A percentile compares a stretch with the other conserved stretches of the same genome.
These are phyloP conservation scores for Fistularia tabacaria DNA, from an alignment of 2,797 vertebrate species.

Conservation along the genomic window DNA sequence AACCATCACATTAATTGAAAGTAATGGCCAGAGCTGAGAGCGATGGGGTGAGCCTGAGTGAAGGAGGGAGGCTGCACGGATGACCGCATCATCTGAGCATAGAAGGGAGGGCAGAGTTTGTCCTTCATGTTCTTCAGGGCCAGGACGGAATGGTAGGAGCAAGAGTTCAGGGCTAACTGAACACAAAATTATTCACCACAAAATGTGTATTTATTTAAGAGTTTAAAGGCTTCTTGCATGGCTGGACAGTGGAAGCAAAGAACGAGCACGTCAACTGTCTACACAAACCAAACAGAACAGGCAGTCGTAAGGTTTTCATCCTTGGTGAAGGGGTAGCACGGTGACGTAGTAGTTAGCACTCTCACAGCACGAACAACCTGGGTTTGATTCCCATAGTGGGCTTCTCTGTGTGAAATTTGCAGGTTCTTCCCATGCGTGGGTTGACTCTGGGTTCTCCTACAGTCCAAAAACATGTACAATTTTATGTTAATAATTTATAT, in stretches of 20 bases:
- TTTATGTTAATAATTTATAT: too few species aligned
- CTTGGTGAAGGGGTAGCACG: too few species aligned
- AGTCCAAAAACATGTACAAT: too few species aligned
- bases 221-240: constrained; percentile 15
- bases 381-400: too few species aligned
- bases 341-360: too few species aligned
- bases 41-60: constrained; percentile 34
- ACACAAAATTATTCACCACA: constrained; percentile 37
- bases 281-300: too few species aligned
- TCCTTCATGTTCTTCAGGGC: constrained; percentile 30
- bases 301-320: too few species aligned
- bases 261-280: too few species aligned
- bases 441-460: too few species aligned
- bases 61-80: constrained; percentile 50
- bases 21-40: constrained; percentile 68
- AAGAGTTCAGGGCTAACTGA: constrained; percentile 37
- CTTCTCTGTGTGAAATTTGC: too few species aligned
- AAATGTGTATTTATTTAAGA: constrained; percentile 53
- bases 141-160: constrained; percentile 16
- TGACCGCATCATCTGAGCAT: constrained; percentile 51
- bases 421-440: too few species aligned
- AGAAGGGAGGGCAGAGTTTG: constrained; percentile 39
- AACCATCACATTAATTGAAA: constrained; percentile 78
- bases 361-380: too few species aligned
- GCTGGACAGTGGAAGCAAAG: background rate